Conservation (phyloP, 2,113 vertebrate species). For the Dipodomys stephensi region DNA sequence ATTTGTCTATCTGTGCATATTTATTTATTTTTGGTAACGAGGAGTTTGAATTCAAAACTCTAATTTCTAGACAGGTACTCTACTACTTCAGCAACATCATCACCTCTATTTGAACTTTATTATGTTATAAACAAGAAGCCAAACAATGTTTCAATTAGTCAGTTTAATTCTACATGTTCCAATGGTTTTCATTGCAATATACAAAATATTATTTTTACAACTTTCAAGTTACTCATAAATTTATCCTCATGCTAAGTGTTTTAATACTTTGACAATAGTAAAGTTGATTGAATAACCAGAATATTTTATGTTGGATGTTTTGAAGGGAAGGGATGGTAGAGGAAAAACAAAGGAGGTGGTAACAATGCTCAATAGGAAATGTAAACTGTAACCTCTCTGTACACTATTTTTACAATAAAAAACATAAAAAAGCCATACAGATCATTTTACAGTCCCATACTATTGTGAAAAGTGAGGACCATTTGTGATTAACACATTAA, state of each 20-base stretch:
- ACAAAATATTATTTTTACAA: not conserved
- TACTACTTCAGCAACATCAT: too few relatives aligned
- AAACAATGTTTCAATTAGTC: not conserved
- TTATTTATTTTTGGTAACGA: too few relatives aligned
- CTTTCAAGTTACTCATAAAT: not conserved
- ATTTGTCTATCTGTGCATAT: not conserved
- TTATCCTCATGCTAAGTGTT: not conserved
- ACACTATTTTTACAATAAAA: too few relatives aligned
- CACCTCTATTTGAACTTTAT: too few relatives aligned
- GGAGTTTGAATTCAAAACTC: too few relatives aligned
- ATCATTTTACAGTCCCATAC: not conserved
- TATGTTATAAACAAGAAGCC: not conserved
- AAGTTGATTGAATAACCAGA: not conserved
- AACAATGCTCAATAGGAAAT: too few relatives aligned
- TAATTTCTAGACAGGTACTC: too few relatives aligned
- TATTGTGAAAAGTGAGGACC: not conserved
- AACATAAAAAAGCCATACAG: not conserved
- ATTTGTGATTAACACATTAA: not conserved
- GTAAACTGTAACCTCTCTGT: too few relatives aligned
- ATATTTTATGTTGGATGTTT: not conserved
- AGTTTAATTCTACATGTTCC: not conserved
- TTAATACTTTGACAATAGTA: not conserved
- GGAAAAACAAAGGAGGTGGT: too few relatives aligned
- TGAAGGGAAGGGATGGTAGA: too few relatives aligned
- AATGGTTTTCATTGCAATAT: not conserved